Evolutionary conservation across 2,888 invertebrate genomes (phyloP).

Genomic region (Melieria omissa): DNA sequence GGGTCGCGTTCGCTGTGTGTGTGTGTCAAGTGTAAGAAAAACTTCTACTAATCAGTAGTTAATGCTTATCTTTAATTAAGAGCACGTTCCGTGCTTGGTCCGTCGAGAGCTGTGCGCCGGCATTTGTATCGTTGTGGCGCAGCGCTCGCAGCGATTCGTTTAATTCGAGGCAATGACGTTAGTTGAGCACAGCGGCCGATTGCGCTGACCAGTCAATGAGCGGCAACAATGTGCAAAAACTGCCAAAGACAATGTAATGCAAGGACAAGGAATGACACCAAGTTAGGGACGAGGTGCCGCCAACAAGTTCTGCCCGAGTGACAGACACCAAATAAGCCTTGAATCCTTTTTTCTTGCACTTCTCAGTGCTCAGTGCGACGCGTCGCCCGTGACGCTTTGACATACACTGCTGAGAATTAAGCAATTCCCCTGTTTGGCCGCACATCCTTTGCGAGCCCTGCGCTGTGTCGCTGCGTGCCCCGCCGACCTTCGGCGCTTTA

Average conservation of each 20-base stretch:
- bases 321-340: neutral
- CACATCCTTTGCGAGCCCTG: neutral
- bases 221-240: no score
- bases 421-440: neutral
- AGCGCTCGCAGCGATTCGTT: no score
- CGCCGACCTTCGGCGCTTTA: neutral
- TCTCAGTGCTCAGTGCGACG: neutral
- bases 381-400: neutral
- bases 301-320: no score
- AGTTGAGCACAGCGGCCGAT: no score
- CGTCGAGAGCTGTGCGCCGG: no score
- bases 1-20: no score
- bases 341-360: neutral
- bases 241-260: no score
- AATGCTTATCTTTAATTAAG: conserved; percentile 66
- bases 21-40: conserved; percentile 20
- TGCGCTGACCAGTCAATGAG: no score
- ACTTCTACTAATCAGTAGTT: conserved; percentile 64
- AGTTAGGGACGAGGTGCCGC: no score
- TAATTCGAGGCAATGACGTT: no score
- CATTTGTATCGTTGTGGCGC: no score
- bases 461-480: neutral
- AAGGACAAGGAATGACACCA: no score
- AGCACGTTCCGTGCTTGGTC: conserved; percentile 56
- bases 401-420: conserved; percentile 5